Conservation (phyloP, 92 coral and sea anemone genomes). For the Parazoanthus swiftii region DNA sequence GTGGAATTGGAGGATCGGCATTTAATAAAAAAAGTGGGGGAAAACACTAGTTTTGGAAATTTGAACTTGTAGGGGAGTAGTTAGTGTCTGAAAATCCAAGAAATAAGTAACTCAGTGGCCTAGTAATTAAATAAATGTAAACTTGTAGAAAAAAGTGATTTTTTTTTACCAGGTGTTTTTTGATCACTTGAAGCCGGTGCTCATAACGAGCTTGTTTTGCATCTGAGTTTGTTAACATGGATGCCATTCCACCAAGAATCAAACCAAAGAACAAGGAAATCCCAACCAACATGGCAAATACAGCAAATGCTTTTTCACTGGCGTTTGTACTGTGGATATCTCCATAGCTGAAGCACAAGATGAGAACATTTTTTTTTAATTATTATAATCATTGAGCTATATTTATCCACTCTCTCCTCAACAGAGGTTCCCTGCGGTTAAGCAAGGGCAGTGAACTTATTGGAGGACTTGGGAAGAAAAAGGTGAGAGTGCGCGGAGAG, state of each 20-base stretch:
- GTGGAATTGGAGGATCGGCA: too few relatives aligned
- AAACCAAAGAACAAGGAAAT: conserved; percentile 79
- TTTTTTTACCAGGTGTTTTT: conserved; percentile 67
- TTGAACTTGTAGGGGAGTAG: too few relatives aligned
- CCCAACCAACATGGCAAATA: conserved; percentile 74
- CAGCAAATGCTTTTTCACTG: conserved; percentile 66
- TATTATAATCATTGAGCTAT: too few relatives aligned
- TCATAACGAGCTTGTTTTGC: conserved; percentile 73
- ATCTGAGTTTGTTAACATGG: conserved; percentile 82
- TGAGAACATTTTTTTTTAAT: neutral
- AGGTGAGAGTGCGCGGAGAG: too few relatives aligned
- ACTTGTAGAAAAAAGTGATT: neutral
- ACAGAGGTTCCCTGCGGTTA: too few relatives aligned
- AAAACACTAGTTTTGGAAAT: neutral
- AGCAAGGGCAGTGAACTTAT: too few relatives aligned
- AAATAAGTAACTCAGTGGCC: too few relatives aligned
- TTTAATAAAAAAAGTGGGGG: too few relatives aligned
- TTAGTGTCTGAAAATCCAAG: too few relatives aligned
- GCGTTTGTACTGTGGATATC: conserved; percentile 71
- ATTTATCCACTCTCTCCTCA: too few relatives aligned
- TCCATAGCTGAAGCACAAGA: conserved; percentile 59
- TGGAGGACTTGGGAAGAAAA: too few relatives aligned
- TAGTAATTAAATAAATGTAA: too few relatives aligned
- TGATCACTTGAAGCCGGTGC: conserved; percentile 76
- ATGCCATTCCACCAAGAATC: conserved; percentile 88